Evolutionary conservation across 1,140 invertebrate species (phyloP).

Genomic region (Matsumurasca onukii): DNA sequence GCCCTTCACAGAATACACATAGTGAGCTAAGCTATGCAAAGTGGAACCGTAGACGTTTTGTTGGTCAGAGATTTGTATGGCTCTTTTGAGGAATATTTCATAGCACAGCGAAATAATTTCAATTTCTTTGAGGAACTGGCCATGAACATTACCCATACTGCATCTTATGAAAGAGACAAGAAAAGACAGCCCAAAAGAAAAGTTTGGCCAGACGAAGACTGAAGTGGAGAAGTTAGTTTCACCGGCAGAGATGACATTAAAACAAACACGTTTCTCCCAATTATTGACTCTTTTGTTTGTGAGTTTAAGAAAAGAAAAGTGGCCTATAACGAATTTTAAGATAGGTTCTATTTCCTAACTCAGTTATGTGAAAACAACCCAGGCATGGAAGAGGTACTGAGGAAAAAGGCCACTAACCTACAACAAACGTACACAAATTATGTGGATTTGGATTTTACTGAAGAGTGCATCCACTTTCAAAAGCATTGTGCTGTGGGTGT

Average conservation of each 20-base stretch:
- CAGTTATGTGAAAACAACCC: conserved; percentile 33
- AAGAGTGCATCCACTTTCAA: conserved; percentile 33
- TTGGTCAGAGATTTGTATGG: neutral
- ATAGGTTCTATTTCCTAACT: conserved; percentile 39
- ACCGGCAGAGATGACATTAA: conserved; percentile 36
- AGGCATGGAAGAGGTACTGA: conserved; percentile 12
- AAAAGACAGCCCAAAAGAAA: conserved; percentile 35
- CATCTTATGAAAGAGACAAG: conserved; percentile 35
- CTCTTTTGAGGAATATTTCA: conserved; percentile 23
- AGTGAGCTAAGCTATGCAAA: neutral
- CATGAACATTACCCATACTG: conserved; percentile 26
- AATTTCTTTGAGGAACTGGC: conserved; percentile 35
- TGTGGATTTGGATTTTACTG: conserved; percentile 23
- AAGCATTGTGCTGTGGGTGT: conserved; percentile 22
- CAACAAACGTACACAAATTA: conserved; percentile 21
- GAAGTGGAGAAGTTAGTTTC: conserved; percentile 29
- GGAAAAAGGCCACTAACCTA: conserved; percentile 4
- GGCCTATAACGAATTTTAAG: conserved; percentile 32
- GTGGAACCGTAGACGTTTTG: neutral
- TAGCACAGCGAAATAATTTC: conserved; percentile 25
- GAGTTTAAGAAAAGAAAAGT: conserved; percentile 37
- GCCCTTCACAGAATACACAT: neutral
- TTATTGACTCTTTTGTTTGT: conserved; percentile 34
- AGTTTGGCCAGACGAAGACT: conserved; percentile 31
- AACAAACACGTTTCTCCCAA: conserved; percentile 36